phyloP scores from a whole-genome alignment of 2,888 invertebrate species.

The Peribatodes rhomboidaria region DNA sequence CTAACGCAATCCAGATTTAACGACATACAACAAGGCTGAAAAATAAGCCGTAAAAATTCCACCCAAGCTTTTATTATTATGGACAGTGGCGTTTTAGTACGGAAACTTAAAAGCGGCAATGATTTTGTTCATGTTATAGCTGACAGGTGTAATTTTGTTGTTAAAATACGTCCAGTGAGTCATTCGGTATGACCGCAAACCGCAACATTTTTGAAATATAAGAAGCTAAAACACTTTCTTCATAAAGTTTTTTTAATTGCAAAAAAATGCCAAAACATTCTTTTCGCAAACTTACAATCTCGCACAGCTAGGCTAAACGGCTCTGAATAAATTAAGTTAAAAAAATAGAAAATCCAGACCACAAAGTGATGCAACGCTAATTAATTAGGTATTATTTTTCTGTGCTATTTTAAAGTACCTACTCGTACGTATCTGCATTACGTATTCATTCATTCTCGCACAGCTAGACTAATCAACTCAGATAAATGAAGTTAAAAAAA shows the following conservation, averaged over 20 bases:
- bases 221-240: not conserved
- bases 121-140: slow-evolving; percentile 44
- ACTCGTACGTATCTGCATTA: too few species aligned
- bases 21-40: slow-evolving; percentile 33
- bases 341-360: too few species aligned
- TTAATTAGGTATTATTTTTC: too few species aligned
- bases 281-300: too few species aligned
- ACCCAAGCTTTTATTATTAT: slow-evolving; percentile 38
- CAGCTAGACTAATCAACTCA: too few species aligned
- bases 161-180: slow-evolving; percentile 15
- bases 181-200: slow-evolving; percentile 7
- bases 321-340: too few species aligned
- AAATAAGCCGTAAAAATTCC: slow-evolving; percentile 38
- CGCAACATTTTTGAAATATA: not conserved
- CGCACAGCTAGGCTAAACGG: too few species aligned
- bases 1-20: slow-evolving; percentile 35
- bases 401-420: not conserved
- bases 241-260: too few species aligned
- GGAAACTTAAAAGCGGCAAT: slow-evolving; percentile 41
- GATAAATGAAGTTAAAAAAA: too few species aligned
- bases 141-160: slow-evolving; percentile 43
- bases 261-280: not conserved
- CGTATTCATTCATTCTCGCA: too few species aligned
- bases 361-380: too few species aligned
- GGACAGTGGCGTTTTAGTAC: slow-evolving; percentile 37